Conservation (phyloP, 2,113 vertebrate genomes). For the Nettapus auritus region DNA sequence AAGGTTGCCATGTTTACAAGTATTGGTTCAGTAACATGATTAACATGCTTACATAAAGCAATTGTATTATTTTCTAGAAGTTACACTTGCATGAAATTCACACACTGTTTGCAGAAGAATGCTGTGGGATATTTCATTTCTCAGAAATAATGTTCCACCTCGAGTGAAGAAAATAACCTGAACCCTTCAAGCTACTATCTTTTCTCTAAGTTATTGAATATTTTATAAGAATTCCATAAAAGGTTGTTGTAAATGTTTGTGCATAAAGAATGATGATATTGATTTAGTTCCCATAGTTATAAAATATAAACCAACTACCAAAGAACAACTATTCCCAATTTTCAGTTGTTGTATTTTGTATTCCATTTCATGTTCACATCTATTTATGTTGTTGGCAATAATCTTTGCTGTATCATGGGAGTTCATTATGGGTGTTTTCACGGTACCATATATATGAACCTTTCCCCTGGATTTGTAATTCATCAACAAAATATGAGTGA, state of each 20-base stretch:
- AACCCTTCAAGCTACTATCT: not conserved
- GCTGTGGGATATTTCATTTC: not conserved
- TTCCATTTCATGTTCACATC: constrained; percentile 46
- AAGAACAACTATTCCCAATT: not conserved
- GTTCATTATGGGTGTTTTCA: constrained; percentile 31
- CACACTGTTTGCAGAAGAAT: not conserved
- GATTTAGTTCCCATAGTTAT: constrained; percentile 30
- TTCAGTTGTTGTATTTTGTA: not conserved
- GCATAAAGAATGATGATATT: constrained; percentile 39
- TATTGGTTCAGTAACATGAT: not conserved
- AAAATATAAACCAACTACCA: constrained; percentile 41
- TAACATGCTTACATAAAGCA: not conserved
- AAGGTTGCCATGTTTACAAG: not conserved
- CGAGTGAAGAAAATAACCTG: not conserved
- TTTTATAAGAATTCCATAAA: constrained; percentile 43
- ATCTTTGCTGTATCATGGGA: not conserved
- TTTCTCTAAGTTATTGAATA: constrained; percentile 32
- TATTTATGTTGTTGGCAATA: constrained; percentile 29
- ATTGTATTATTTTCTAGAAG: not conserved
- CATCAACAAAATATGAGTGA: constrained; percentile 9
- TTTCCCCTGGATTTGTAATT: constrained; percentile 2
- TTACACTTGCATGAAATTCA: not conserved
- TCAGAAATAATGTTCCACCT: not conserved
- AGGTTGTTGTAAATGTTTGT: not conserved
- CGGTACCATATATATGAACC: not conserved